Conservation (phyloP, 2,888 invertebrate genomes). For the Coenonympha glycerion region DNA sequence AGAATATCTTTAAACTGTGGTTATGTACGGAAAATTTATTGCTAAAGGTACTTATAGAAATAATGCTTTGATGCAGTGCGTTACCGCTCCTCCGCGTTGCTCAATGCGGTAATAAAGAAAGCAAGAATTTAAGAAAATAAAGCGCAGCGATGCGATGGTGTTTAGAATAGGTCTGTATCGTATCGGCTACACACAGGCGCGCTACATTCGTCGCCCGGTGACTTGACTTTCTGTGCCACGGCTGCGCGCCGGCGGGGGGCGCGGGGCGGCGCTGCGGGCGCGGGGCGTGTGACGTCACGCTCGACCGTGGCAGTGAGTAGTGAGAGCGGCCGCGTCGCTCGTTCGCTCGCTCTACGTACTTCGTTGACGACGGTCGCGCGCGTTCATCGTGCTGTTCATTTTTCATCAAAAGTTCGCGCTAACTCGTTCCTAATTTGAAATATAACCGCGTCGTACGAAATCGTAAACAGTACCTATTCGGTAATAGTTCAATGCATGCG, state of each 20-base stretch:
- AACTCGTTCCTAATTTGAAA: constrained; percentile 44
- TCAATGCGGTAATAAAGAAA: constrained; percentile 58
- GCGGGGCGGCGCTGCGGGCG: constrained; percentile 37
- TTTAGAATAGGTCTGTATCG: no score
- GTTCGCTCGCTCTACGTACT: constrained; percentile 66
- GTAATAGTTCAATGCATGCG: constrained; percentile 58
- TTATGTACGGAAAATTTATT: no score
- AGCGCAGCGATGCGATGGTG: constrained; percentile 49
- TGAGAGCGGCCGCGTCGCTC: constrained; percentile 68
- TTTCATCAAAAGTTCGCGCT: constrained; percentile 49
- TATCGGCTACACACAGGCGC: no score
- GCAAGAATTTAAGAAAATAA: constrained; percentile 46
- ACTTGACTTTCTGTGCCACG: constrained; percentile 71
- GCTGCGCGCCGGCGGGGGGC: constrained; percentile 46
- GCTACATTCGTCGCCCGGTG: constrained; percentile 65
- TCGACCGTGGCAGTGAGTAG: constrained; percentile 76
- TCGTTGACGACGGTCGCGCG: constrained; percentile 70
- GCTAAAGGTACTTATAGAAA: no score
- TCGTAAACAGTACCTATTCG: constrained; percentile 52
- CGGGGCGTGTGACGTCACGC: constrained; percentile 66
- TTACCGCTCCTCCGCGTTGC: no score
- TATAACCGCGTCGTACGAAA: constrained; percentile 39
- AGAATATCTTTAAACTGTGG: no score
- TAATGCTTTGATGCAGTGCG: no score
- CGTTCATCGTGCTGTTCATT: constrained; percentile 60